phyloP scores from a whole-genome alignment of 1,140 invertebrate species.

The Aphaenogaster rudis region DNA sequence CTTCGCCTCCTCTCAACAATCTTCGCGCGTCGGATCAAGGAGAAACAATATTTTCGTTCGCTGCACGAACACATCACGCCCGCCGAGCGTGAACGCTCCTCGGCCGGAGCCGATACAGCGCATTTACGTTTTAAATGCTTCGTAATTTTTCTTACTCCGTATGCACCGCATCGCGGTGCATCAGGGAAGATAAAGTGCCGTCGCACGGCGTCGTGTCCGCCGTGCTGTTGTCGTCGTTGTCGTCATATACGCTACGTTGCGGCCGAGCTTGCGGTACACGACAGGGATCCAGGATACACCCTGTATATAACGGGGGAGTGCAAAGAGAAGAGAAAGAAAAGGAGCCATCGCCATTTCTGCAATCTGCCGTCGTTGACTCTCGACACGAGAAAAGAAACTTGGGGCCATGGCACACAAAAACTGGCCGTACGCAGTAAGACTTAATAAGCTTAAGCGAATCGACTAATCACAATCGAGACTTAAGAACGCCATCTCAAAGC shows the following conservation, averaged over 20 bases:
- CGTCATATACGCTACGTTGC: slow-evolving; percentile 6
- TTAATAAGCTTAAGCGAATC: too few relatives aligned
- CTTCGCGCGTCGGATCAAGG: neutral
- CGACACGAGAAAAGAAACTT: neutral
- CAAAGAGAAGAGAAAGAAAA: neutral
- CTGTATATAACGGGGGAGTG: neutral
- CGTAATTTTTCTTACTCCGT: slow-evolving; percentile 17
- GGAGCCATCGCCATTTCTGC: neutral
- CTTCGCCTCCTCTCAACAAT: neutral
- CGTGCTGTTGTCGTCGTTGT: neutral
- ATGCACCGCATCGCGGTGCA: neutral
- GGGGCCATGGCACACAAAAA: too few relatives aligned
- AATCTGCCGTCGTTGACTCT: neutral
- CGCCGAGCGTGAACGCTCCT: slow-evolving; percentile 41
- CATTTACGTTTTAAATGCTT: slow-evolving; percentile 34
- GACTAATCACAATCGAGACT: too few relatives aligned
- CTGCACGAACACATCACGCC: slow-evolving; percentile 4
- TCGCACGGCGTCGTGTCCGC: neutral
- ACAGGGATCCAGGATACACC: neutral
- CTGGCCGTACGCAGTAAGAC: too few relatives aligned
- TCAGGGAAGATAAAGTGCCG: neutral
- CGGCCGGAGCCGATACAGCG: neutral
- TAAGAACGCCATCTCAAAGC: too few relatives aligned
- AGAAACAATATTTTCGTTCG: slow-evolving; percentile 52
- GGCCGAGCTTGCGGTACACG: neutral